Evolutionary conservation across 2,888 invertebrate species (phyloP).

Genomic region (Augiades crinisus): DNA sequence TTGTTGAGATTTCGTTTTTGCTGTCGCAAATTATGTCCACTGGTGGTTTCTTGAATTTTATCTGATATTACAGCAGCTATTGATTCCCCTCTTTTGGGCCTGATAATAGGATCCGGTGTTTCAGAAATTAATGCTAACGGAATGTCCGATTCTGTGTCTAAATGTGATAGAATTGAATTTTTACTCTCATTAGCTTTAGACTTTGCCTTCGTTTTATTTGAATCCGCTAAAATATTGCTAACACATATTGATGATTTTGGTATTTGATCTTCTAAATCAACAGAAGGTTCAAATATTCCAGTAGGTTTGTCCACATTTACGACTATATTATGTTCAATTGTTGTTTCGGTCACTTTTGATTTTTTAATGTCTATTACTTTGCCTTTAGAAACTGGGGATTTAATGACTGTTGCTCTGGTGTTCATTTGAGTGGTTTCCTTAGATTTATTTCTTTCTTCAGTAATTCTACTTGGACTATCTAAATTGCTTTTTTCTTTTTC

Average conservation of each 20-base stretch:
- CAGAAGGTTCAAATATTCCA: conserved; percentile 86
- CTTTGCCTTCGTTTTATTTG: conserved; percentile 64
- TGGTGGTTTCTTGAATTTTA: conserved; percentile 68
- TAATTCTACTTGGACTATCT: conserved; percentile 45
- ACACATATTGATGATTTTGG: conserved; percentile 80
- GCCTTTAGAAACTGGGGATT: conserved; percentile 78
- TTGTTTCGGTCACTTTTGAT: conserved; percentile 50
- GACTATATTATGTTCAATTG: conserved; percentile 51
- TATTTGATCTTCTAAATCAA: conserved; percentile 85
- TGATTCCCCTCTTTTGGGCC: conserved; percentile 70
- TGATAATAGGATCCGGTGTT: conserved; percentile 61
- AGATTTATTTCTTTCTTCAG: conserved; percentile 57
- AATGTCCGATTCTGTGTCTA: conserved; percentile 71
- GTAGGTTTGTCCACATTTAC: conserved; percentile 81
- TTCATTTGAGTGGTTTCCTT: conserved; percentile 65
- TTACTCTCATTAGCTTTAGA: conserved; percentile 49
- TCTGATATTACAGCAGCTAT: conserved; percentile 75
- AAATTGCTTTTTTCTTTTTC: conserved; percentile 64
- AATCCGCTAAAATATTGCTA: conserved; percentile 54
- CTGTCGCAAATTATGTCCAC: conserved; percentile 72
- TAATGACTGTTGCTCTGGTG: conserved; percentile 80
- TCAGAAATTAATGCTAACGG: conserved; percentile 66
- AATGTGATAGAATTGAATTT: conserved; percentile 49
- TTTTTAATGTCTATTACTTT: conserved; percentile 73
- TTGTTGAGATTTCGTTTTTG: conserved; percentile 64